Evolutionary conservation across 1,140 invertebrate genomes (phyloP).

Genomic region (Zaprionus tsacasi): DNA sequence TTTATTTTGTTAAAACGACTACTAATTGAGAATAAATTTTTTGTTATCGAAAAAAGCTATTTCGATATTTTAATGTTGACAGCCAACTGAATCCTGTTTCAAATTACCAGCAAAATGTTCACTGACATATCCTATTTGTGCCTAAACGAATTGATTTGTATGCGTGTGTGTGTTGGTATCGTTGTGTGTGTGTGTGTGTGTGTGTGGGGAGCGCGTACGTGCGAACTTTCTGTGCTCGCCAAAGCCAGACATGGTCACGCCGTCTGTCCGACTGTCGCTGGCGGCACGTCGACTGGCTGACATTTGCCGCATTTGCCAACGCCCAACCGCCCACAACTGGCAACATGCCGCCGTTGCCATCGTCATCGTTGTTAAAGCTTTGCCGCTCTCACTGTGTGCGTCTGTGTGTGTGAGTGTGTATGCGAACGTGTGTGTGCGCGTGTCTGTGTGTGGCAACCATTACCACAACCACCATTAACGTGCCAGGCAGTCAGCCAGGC

Average conservation of each 20-base stretch:
- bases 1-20: no score
- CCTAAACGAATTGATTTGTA: slow-evolving; percentile 82
- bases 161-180: slow-evolving; percentile 51
- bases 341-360: slow-evolving; percentile 52
- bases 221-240: slow-evolving; percentile 72
- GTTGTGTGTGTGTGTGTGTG: slow-evolving; percentile 41
- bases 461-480: slow-evolving; percentile 82
- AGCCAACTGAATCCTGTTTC: background rate
- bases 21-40: background rate
- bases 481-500: slow-evolving; percentile 73
- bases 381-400: slow-evolving; percentile 34
- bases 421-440: slow-evolving; percentile 45
- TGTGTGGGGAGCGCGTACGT: slow-evolving; percentile 56
- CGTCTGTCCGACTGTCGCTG: slow-evolving; percentile 63
- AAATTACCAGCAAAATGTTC: slow-evolving; percentile 42
- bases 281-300: slow-evolving; percentile 80
- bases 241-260: slow-evolving; percentile 82
- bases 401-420: slow-evolving; percentile 27
- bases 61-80: background rate
- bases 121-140: slow-evolving; percentile 71
- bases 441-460: slow-evolving; percentile 74
- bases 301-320: slow-evolving; percentile 79
- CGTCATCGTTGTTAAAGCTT: slow-evolving; percentile 54
- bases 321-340: slow-evolving; percentile 66
- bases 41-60: background rate